These are phyloP conservation scores for Anarsia innoxiella DNA, from an alignment of 2,888 invertebrate genomes.

Conservation along the genomic window DNA sequence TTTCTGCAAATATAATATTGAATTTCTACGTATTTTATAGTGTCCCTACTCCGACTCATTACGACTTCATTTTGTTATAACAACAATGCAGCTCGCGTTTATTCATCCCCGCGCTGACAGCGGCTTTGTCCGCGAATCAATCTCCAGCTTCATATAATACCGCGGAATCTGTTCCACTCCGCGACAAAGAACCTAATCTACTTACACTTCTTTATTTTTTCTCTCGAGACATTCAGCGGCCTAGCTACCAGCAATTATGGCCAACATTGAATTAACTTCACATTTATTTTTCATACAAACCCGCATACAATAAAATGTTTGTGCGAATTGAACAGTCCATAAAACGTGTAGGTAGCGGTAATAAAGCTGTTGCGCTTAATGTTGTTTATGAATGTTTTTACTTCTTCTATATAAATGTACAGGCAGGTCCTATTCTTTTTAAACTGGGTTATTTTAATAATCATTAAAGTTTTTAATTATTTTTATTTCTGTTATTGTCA, in stretches of 20 bases:
- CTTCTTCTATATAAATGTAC: no score
- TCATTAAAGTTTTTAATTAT: no score
- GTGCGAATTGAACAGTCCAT: no score
- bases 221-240: constrained; percentile 29
- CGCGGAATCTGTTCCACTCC: constrained; percentile 63
- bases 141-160: constrained; percentile 60
- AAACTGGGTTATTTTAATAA: no score
- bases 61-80: constrained; percentile 70
- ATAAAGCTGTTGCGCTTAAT: no score
- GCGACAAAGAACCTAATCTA: constrained; percentile 58
- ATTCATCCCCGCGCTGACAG: constrained; percentile 57
- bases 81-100: constrained; percentile 58
- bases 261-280: constrained; percentile 12
- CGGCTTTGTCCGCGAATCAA: constrained; percentile 64
- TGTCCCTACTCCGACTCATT: constrained; percentile 50
- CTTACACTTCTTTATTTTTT: constrained; percentile 47
- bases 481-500: no score
- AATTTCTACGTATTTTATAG: no score
- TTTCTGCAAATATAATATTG: no score
- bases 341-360: no score
- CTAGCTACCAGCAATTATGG: constrained; percentile 21
- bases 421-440: no score
- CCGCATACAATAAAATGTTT: constrained; percentile 14
- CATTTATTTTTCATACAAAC: constrained; percentile 7
- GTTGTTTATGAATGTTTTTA: no score